Evolutionary conservation across 2,113 vertebrate species (phyloP).

Genomic region (Phocoena sinus): DNA sequence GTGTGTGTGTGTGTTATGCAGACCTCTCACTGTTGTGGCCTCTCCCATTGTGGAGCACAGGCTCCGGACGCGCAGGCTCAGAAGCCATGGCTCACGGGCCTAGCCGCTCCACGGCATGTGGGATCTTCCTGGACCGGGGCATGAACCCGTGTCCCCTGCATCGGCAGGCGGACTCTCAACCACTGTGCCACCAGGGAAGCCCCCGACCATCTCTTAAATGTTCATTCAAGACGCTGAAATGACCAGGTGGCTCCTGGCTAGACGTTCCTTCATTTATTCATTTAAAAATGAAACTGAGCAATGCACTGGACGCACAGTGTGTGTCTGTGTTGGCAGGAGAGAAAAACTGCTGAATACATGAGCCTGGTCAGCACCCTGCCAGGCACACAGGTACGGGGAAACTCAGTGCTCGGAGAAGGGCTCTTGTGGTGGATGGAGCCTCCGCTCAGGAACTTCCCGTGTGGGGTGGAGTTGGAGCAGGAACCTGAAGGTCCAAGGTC

Average conservation of each 20-base stretch:
- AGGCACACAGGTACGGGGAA: background rate
- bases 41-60: too few species aligned
- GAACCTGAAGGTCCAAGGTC: background rate
- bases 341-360: background rate
- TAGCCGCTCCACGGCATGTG: too few species aligned
- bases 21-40: too few species aligned
- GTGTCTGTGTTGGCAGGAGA: background rate
- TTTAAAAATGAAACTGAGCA: background rate
- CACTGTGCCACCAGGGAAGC: too few species aligned
- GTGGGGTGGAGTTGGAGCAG: rapidly evolving
- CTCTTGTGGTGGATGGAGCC: rapidly evolving
- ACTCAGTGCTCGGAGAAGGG: rapidly evolving
- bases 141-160: too few species aligned
- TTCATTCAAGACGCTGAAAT: background rate
- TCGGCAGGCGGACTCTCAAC: too few species aligned
- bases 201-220: background rate
- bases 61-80: too few species aligned
- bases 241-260: background rate
- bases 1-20: too few species aligned
- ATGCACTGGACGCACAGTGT: rapidly evolving
- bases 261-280: background rate
- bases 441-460: background rate
- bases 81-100: too few species aligned
- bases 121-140: too few species aligned
- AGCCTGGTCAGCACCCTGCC: rapidly evolving